A percentile compares a stretch with the other conserved stretches of the same genome.
These are phyloP conservation scores for Heteropelma amictum DNA, from an alignment of 2,888 invertebrate genomes.

Conservation along the genomic window DNA sequence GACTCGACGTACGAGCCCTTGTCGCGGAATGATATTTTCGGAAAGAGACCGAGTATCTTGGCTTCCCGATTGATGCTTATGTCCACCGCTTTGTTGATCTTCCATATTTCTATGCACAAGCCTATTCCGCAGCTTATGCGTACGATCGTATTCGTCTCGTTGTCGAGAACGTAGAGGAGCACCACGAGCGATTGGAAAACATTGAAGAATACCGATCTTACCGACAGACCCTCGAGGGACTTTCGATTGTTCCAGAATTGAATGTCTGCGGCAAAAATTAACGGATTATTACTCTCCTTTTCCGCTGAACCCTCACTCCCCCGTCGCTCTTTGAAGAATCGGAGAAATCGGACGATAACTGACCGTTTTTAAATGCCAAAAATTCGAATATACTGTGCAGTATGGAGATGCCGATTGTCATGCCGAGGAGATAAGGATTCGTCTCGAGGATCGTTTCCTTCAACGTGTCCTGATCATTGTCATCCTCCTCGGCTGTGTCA, in stretches of 20 bases:
- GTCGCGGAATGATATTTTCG: conserved; percentile 89
- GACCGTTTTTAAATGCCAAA: conserved; percentile 98
- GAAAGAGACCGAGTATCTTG: conserved; percentile 87
- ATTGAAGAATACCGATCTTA: conserved; percentile 98
- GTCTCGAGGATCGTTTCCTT: conserved; percentile 98
- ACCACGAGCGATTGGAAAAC: conserved; percentile 98
- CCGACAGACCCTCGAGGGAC: conserved; percentile 97
- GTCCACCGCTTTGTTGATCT: conserved; percentile 97
- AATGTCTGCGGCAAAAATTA: conserved; percentile 83
- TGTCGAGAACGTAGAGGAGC: conserved; percentile 96
- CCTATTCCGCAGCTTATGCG: conserved; percentile 96
- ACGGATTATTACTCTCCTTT: conserved; percentile 21
- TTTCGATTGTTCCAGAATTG: conserved; percentile 99
- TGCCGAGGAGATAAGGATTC: conserved; percentile 94
- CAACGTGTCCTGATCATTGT: conserved; percentile 92
- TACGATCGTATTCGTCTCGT: conserved; percentile 98
- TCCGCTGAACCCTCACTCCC: background rate
- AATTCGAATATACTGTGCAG: conserved; percentile 99
- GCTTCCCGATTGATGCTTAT: conserved; percentile 88
- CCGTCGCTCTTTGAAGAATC: background rate
- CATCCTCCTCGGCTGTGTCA: conserved; percentile 87
- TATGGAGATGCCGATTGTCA: conserved; percentile 95
- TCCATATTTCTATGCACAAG: conserved; percentile 98
- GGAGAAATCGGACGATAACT: too few relatives aligned
- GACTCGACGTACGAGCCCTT: conserved; percentile 98